Conservation (phyloP, 1,140 invertebrate species). For the Pristionchus pacificus region DNA sequence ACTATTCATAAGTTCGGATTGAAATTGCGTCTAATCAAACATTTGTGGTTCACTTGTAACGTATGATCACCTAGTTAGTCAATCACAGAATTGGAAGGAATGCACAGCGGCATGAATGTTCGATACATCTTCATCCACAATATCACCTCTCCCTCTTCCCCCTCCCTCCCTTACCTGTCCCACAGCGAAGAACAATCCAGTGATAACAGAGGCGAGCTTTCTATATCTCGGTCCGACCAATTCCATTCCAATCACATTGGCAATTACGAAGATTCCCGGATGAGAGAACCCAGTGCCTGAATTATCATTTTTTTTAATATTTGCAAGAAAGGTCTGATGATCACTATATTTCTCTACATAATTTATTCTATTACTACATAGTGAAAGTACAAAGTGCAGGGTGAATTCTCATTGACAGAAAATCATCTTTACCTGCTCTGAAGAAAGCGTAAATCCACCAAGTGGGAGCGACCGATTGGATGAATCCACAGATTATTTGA, state of each 20-base stretch:
- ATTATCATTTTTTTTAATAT: no score
- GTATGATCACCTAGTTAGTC: no score
- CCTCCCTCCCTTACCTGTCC: slow-evolving; percentile 49
- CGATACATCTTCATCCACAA: neutral
- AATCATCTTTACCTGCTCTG: slow-evolving; percentile 6
- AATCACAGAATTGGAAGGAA: no score
- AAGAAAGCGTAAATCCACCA: slow-evolving; percentile 49
- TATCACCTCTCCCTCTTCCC: neutral
- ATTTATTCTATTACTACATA: no score
- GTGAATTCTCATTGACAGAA: no score
- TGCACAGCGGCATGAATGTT: no score
- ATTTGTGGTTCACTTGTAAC: no score
- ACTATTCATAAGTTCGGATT: no score
- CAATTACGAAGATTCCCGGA: slow-evolving; percentile 56
- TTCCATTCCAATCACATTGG: slow-evolving; percentile 59
- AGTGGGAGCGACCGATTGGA: slow-evolving; percentile 47
- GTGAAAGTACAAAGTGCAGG: no score
- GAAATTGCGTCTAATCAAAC: no score
- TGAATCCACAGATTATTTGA: slow-evolving; percentile 47
- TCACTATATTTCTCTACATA: no score
- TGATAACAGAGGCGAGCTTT: slow-evolving; percentile 59
- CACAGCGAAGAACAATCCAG: slow-evolving; percentile 60
- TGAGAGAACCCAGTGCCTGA: slow-evolving; percentile 43
- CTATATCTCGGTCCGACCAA: slow-evolving; percentile 59
- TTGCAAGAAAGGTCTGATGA: no score